phyloP scores from a whole-genome alignment of 2,888 invertebrate species.

The Volucella inflata region DNA sequence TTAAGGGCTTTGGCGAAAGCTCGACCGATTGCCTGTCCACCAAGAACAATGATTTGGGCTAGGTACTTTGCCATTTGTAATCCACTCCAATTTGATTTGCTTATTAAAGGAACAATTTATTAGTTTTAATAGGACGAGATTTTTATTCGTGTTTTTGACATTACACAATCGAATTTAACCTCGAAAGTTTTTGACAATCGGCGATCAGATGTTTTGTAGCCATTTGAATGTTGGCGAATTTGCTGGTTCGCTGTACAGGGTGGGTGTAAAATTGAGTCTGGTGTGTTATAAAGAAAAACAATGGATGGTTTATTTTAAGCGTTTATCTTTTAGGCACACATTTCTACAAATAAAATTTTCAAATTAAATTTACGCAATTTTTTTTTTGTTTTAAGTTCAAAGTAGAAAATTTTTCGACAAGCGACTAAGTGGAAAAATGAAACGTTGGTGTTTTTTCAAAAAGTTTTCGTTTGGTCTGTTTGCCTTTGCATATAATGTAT shows the following conservation, averaged over 20 bases:
- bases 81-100: slow-evolving; percentile 36
- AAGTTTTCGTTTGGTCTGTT: too few species aligned
- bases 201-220: slow-evolving; percentile 35
- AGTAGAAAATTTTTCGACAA: background rate
- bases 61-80: slow-evolving; percentile 94
- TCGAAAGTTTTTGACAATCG: slow-evolving; percentile 64
- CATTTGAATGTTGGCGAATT: slow-evolving; percentile 27
- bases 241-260: background rate
- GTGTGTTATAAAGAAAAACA: background rate
- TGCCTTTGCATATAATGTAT: too few species aligned
- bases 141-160: slow-evolving; percentile 74
- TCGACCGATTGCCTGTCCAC: slow-evolving; percentile 94
- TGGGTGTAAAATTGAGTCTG: background rate
- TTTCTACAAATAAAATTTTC: background rate
- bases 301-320: background rate
- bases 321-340: background rate
- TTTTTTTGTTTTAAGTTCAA: too few species aligned
- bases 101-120: slow-evolving; percentile 8
- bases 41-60: slow-evolving; percentile 94
- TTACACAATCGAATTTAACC: slow-evolving; percentile 81
- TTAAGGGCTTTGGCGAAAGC: slow-evolving; percentile 96
- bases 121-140: background rate
- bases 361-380: background rate
- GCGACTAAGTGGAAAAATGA: too few species aligned
- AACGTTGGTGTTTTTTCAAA: too few species aligned